phyloP scores from a whole-genome alignment of 2,888 invertebrate species.

The Tachina fera region DNA sequence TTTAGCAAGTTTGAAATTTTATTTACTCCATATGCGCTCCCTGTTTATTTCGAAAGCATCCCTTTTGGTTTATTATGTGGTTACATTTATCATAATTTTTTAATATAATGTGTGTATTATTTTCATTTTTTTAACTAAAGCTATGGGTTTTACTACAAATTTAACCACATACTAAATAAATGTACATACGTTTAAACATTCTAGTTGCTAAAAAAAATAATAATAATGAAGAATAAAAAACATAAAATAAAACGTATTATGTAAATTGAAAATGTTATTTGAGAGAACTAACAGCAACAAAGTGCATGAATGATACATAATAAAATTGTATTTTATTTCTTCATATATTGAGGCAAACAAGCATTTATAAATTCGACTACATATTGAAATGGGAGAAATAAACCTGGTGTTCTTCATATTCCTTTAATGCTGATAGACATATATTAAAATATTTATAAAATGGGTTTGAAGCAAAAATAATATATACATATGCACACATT shows the following conservation, averaged over 20 bases:
- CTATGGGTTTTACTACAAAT: conserved; percentile 13
- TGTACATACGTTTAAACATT: background rate
- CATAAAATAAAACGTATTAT: conserved; percentile 43
- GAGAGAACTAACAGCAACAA: conserved; percentile 15
- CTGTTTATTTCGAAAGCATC: conserved; percentile 17
- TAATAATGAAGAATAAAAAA: too few relatives aligned
- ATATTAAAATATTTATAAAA: conserved; percentile 23
- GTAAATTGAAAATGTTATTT: conserved; percentile 63
- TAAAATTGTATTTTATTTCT: conserved; percentile 6
- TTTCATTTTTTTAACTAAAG: conserved; percentile 10
- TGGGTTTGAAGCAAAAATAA: background rate
- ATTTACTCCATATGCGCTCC: background rate
- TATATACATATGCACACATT: too few relatives aligned
- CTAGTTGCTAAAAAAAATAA: too few relatives aligned
- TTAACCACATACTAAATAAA: conserved; percentile 38
- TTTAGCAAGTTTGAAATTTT: too few relatives aligned
- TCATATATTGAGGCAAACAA: background rate
- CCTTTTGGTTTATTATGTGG: conserved; percentile 51
- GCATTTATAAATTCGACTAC: background rate
- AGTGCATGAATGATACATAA: conserved; percentile 27
- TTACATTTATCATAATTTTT: conserved; percentile 68
- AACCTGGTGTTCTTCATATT: background rate
- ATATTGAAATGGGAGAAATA: background rate
- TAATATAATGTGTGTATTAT: conserved; percentile 46
- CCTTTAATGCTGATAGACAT: background rate